Percentiles rank a stretch among this genome's conserved stretches.
phyloP scores from a whole-genome alignment of 2,797 vertebrate species.

The Eospalax fontanierii region DNA sequence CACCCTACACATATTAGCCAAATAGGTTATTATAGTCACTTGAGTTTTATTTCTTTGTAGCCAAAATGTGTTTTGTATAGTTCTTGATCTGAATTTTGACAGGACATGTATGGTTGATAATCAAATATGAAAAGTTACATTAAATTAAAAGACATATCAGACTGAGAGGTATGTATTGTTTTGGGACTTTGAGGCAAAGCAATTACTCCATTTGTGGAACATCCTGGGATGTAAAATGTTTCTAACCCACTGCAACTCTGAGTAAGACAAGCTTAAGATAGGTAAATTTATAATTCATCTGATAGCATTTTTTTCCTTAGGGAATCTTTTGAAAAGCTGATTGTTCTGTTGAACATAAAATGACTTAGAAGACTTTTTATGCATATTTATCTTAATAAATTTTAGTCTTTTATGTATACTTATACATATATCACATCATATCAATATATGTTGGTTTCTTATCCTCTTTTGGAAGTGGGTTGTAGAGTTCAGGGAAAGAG shows the following conservation, averaged over 20 bases:
- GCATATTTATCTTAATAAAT: not conserved
- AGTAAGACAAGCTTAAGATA: not conserved
- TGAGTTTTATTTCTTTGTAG: too few species aligned
- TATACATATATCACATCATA: too few species aligned
- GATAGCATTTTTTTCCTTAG: not conserved
- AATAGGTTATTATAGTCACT: too few species aligned
- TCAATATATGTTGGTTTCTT: not conserved
- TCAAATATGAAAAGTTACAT: not conserved
- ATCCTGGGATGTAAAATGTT: not conserved
- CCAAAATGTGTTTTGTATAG: not conserved
- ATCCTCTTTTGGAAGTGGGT: not conserved
- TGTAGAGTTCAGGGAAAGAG: not conserved
- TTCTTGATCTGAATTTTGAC: not conserved
- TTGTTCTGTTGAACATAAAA: not conserved
- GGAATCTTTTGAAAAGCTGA: not conserved
- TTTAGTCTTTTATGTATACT: not conserved
- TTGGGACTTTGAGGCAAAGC: not conserved
- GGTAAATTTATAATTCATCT: not conserved
- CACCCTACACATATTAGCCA: too few species aligned
- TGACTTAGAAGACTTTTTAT: not conserved
- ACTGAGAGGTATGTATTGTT: not conserved
- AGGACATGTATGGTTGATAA: not conserved
- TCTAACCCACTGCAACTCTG: not conserved
- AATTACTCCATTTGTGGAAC: not conserved
- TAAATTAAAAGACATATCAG: not conserved